Conservation (phyloP, 2,888 invertebrate species). For the Himalopsyche japonica region DNA sequence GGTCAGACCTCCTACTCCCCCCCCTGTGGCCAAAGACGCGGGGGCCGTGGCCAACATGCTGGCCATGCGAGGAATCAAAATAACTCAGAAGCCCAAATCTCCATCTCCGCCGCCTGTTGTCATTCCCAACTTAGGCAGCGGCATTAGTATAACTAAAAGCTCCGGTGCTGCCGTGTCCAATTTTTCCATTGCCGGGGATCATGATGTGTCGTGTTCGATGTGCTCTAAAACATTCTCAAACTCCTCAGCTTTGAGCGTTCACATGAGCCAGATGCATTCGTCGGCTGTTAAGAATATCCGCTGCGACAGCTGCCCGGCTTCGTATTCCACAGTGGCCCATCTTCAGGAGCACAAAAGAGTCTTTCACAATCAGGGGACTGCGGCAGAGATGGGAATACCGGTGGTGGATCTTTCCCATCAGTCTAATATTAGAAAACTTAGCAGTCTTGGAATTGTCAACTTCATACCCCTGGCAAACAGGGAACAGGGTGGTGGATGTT, state of each 20-base stretch:
- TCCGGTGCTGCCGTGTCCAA: conserved; percentile 51
- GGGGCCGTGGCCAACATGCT: conserved; percentile 77
- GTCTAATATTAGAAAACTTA: conserved; percentile 65
- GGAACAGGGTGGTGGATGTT: conserved; percentile 65
- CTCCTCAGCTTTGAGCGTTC: conserved; percentile 50
- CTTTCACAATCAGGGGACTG: conserved; percentile 55
- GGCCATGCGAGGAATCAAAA: conserved; percentile 76
- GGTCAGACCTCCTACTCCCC: conserved; percentile 46
- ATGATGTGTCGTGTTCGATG: conserved; percentile 52
- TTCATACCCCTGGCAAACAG: conserved; percentile 73
- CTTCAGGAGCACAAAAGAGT: conserved; percentile 63
- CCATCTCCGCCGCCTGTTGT: conserved; percentile 50
- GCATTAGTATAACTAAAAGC: conserved; percentile 59
- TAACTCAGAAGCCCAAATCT: conserved; percentile 68
- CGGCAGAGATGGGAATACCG: conserved; percentile 70
- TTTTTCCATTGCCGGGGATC: conserved; percentile 54
- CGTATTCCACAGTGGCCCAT: conserved; percentile 72
- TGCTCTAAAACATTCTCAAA: conserved; percentile 58
- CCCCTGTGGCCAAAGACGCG: conserved; percentile 67
- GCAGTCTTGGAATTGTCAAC: conserved; percentile 70
- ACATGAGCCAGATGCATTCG: conserved; percentile 46
- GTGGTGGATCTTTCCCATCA: conserved; percentile 73
- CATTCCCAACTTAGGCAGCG: conserved; percentile 57
- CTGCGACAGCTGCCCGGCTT: conserved; percentile 73
- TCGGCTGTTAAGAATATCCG: conserved; percentile 50